Evolutionary conservation across 1,140 invertebrate genomes (phyloP), one percentile per base, ranked within the genome.

Genomic region (Zophobas morio): DNA sequence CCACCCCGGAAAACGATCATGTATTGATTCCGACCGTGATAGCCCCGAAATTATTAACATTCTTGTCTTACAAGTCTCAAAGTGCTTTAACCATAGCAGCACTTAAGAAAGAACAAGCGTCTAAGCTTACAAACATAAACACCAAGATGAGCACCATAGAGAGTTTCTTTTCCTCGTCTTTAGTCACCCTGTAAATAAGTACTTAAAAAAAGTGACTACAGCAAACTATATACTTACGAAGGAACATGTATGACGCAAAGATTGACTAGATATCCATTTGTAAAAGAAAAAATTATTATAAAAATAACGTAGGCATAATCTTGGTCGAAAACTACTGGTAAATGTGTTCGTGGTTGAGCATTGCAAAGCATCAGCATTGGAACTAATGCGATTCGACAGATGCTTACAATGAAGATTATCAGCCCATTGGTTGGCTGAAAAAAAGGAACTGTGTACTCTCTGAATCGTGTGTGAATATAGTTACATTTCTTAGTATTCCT

Each of bases 221-320:
- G n/a, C 57, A 72, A 60, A 42, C 47, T 47, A 4, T 33, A 20
- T 46, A 78, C 76, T 78, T 54, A 74, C 71, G n/a, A n/a, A 33
- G 40, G 71, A 6, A 78, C 39, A 5, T 1, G 70, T 32, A 60
- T 56, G 20, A 78, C 39, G 46, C 39, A 49, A 47, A 78, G 33
- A 71, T 78, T 78, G 6, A 60, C 42, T 5, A 75, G 5, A 60
- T 66, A 78, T 70, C 77, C 77, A 35, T 75, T 70, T n/a, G 47
- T 70, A 2, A 75, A 34, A 6, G 54, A 54, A 66, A 78, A 66
- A 33, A 78, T 6, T 6, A 78, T 70, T 2, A 78, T 66, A 20
- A 78, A 57, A 36, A 78, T 63, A 33, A 66, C 51, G 47, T 74
- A 74, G 40, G 36, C 33, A 49, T 6, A 20, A 35, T 78, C 70